Percentiles rank a stretch among this genome's conserved stretches.
Evolutionary conservation across 2,797 vertebrate genomes (phyloP).

Genomic region (Gymnocypris eckloni): DNA sequence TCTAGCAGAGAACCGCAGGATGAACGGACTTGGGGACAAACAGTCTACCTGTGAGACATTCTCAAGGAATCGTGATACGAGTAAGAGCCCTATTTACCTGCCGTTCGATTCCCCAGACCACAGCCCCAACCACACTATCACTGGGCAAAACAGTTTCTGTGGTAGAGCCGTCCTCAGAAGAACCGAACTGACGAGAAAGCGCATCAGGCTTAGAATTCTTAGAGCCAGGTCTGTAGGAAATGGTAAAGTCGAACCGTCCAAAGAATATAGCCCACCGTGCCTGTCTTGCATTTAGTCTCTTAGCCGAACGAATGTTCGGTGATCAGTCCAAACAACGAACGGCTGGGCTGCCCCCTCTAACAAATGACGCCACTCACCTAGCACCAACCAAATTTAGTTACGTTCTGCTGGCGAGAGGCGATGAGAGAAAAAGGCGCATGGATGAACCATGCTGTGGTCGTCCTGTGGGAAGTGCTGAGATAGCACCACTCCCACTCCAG

Average conservation of each 20-base stretch:
- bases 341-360: too few species aligned
- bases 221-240: not conserved
- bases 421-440: not conserved
- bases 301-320: not conserved
- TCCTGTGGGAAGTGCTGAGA: too few species aligned
- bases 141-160: not conserved
- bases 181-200: not conserved
- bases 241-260: not conserved
- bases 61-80: too few species aligned
- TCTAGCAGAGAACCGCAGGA: not conserved
- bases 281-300: too few species aligned
- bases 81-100: not conserved
- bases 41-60: too few species aligned
- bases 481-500: too few species aligned
- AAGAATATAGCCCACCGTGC: not conserved
- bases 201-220: not conserved
- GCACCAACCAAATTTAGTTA: too few species aligned
- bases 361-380: too few species aligned
- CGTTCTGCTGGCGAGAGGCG: not conserved
- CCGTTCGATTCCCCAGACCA: not conserved
- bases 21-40: not conserved
- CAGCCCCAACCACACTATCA: not conserved
- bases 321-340: too few species aligned
- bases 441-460: too few species aligned
- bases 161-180: not conserved